phyloP scores from a whole-genome alignment of 2,797 vertebrate genomes.

The Sebastes steindachneri region DNA sequence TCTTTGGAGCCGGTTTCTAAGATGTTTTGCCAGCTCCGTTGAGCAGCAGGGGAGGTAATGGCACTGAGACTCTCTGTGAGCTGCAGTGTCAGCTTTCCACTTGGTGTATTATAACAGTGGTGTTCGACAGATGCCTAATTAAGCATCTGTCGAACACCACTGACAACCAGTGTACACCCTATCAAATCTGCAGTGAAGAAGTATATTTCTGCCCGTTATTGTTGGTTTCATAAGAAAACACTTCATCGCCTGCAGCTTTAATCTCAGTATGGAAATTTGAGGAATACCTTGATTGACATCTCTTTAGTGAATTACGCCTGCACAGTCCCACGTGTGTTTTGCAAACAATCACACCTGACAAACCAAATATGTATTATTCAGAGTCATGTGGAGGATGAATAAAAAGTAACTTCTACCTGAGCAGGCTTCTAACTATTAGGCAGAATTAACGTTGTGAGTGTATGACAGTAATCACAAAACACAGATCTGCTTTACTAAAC shows the following conservation, averaged over 20 bases:
- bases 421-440: neutral
- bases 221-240: constrained; percentile 18
- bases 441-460: neutral
- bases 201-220: constrained; percentile 2
- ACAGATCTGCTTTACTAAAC: neutral
- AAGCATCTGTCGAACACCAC: constrained; percentile 47
- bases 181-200: constrained; percentile 23
- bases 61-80: constrained; percentile 51
- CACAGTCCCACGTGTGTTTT: constrained; percentile 20
- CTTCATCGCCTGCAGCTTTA: constrained; percentile 6
- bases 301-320: constrained; percentile 14
- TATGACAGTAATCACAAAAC: neutral
- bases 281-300: constrained; percentile 25
- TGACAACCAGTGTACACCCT: constrained; percentile 13
- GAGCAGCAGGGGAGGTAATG: constrained; percentile 50
- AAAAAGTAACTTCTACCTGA: neutral
- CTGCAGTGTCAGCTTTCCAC: constrained; percentile 56
- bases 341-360: constrained; percentile 33
- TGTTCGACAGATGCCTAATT: constrained; percentile 48
- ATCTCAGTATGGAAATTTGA: constrained; percentile 26
- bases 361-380: constrained; percentile 25
- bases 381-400: neutral
- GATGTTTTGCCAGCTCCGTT: constrained; percentile 42
- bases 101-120: constrained; percentile 20
- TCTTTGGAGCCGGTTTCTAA: constrained; percentile 8